Percentiles rank a stretch among this genome's conserved stretches.
phyloP scores from a whole-genome alignment of 2,888 invertebrate genomes.

The Drosophila pseudotalamancana region DNA sequence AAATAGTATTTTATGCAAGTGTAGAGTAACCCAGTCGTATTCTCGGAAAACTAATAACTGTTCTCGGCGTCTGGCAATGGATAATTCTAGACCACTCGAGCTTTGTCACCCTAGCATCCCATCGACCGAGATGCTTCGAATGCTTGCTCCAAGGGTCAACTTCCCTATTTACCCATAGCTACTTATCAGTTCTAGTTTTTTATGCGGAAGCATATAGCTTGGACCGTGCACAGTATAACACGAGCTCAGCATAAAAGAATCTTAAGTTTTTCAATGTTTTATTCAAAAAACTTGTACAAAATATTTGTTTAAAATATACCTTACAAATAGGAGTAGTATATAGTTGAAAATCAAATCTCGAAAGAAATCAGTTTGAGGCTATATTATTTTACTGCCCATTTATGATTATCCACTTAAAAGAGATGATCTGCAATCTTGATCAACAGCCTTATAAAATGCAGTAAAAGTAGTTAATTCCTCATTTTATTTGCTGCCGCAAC shows the following conservation, averaged over 20 bases:
- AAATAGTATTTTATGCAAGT: constrained; percentile 14
- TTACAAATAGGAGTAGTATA: too few species aligned
- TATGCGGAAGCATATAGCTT: constrained; percentile 44
- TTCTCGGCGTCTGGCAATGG: constrained; percentile 21
- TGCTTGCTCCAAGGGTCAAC: constrained; percentile 51
- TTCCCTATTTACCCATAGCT: constrained; percentile 47
- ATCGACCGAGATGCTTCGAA: constrained; percentile 21
- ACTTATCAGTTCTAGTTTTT: constrained; percentile 27
- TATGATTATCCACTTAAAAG: too few species aligned
- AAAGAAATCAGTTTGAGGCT: too few species aligned
- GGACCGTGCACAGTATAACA: constrained; percentile 6
- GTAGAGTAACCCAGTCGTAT: constrained; percentile 8
- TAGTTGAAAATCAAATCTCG: too few species aligned
- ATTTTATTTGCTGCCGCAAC: not conserved
- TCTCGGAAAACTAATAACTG: constrained; percentile 36
- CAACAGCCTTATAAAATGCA: not conserved
- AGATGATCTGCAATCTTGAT: too few species aligned
- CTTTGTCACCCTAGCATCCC: constrained; percentile 57
- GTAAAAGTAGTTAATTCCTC: too few species aligned
- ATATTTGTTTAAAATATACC: too few species aligned
- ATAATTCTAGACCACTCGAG: constrained; percentile 36
- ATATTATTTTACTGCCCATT: too few species aligned
- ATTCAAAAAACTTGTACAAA: too few species aligned
- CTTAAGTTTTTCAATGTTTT: not conserved
- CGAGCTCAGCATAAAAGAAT: too few species aligned